Evolutionary conservation across 1,140 invertebrate species (phyloP).

Genomic region (Nixonia krombeini): DNA sequence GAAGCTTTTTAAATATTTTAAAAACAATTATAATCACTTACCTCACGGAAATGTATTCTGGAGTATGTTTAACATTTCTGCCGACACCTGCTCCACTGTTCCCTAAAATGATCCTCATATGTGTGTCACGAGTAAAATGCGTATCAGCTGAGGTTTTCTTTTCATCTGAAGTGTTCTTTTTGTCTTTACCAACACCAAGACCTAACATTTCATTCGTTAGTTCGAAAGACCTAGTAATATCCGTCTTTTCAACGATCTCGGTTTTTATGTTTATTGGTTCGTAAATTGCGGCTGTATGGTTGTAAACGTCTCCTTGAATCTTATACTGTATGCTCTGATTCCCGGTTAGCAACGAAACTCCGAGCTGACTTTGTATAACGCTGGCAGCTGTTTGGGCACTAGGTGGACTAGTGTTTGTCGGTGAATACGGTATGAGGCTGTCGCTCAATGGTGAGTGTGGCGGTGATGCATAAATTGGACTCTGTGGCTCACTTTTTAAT

Average conservation of each 20-base stretch:
- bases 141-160: conserved; percentile 71
- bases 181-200: conserved; percentile 57
- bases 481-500: conserved; percentile 82
- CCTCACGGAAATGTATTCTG: conserved; percentile 65
- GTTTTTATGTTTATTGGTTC: conserved; percentile 69
- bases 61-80: conserved; percentile 40
- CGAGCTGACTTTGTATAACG: conserved; percentile 67
- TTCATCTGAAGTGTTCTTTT: conserved; percentile 59
- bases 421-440: conserved; percentile 69
- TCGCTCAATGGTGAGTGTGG: conserved; percentile 87
- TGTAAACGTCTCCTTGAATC: conserved; percentile 58
- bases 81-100: conserved; percentile 70
- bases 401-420: conserved; percentile 67
- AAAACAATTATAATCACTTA: conserved; percentile 28
- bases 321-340: conserved; percentile 67
- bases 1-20: neutral
- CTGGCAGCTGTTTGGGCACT: conserved; percentile 67
- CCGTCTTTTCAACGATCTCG: conserved; percentile 62
- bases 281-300: conserved; percentile 64
- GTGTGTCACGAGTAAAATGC: conserved; percentile 88
- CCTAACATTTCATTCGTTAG: conserved; percentile 70
- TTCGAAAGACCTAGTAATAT: conserved; percentile 62
- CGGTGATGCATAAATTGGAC: conserved; percentile 87
- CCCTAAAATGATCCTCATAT: conserved; percentile 91
- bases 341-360: conserved; percentile 62